Evolutionary conservation across 1,140 invertebrate species (phyloP), one percentile per base, ranked within the genome.

Genomic region (Rhopalosiphum maidis): DNA sequence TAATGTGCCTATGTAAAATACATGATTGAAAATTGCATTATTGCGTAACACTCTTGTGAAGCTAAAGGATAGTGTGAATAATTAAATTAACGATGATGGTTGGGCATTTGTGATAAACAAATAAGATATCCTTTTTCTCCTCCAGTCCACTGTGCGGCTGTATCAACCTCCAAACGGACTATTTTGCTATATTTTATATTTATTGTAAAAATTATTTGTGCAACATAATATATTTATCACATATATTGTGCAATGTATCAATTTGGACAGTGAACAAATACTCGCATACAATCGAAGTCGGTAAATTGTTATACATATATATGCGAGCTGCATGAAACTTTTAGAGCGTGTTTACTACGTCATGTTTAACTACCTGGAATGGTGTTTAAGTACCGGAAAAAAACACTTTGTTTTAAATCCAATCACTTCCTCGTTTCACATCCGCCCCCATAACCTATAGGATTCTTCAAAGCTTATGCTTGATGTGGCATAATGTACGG

Each of bases 311-410:
- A 9, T 25, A 60, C 11, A 35, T 83, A 25, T 35, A 35, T 46
- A 46, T 46, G 23, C 7, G 8, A 11, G 83, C 83, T 85, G 37
- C 83, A 43, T 41, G 23, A 43, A 85, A 85, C 83, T 43, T 85
- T 15, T 25, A 25, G 83, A 85, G 37, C 41, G 41, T 41, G 9
- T 85, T 85, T 85, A 25, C 23, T 41, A 35, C 60, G 22, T 83
- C 22, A 83, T 23, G 37, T 83, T 83, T 41, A 83, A 83, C 82
- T 41, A 83, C 82, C n/a, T 35, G n/a, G 82, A 83, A 83, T 83
- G 35, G 82, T 83, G 37, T 23, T 83, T 83, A 37, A 83, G 82
- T 83, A 83, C 82, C 82, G 37, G 37, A 85, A 85, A 85, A 85
- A 85, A 85, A 85, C 37, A 43, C 22, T 85, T 85, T 7, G 22